Percentiles rank a stretch among this genome's conserved stretches.
phyloP scores from a whole-genome alignment of 2,888 invertebrate species.

The Caenorhabditis doughertyi region DNA sequence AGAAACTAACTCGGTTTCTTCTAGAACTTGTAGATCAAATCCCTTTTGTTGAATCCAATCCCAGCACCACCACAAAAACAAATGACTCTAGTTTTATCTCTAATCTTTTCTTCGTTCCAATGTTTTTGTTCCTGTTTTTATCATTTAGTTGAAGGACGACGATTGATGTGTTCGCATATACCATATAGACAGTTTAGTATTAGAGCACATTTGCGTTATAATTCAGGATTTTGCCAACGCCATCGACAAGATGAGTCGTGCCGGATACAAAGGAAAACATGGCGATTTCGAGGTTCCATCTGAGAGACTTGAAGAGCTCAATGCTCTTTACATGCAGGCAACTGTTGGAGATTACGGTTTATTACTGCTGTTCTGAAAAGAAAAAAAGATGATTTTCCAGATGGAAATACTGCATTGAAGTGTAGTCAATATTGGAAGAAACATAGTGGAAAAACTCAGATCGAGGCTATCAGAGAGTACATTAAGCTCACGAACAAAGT shows the following conservation, averaged over 20 bases:
- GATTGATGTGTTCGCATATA: conserved; percentile 13
- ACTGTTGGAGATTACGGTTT: conserved; percentile 76
- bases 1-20: too few relatives aligned
- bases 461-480: conserved; percentile 74
- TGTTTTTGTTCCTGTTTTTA: conserved; percentile 30
- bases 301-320: conserved; percentile 69
- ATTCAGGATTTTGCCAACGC: conserved; percentile 77
- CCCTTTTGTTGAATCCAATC: neutral
- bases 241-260: conserved; percentile 74
- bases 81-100: conserved; percentile 32
- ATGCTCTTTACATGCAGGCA: conserved; percentile 74
- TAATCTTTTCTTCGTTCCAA: conserved; percentile 2
- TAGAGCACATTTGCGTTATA: neutral
- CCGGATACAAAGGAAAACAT: conserved; percentile 78
- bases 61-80: neutral
- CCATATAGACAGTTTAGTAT: neutral
- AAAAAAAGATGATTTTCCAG: conserved; percentile 49
- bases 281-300: conserved; percentile 76
- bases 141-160: conserved; percentile 22
- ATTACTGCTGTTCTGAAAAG: neutral
- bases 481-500: conserved; percentile 74
- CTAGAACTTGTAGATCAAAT: neutral
- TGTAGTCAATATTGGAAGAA: conserved; percentile 72
- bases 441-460: conserved; percentile 64
- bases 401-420: conserved; percentile 68